A percentile compares a stretch with the other conserved stretches of the same genome.
Conservation (phyloP, 2,888 invertebrate species). For the Zygothrica quintamaculata region DNA sequence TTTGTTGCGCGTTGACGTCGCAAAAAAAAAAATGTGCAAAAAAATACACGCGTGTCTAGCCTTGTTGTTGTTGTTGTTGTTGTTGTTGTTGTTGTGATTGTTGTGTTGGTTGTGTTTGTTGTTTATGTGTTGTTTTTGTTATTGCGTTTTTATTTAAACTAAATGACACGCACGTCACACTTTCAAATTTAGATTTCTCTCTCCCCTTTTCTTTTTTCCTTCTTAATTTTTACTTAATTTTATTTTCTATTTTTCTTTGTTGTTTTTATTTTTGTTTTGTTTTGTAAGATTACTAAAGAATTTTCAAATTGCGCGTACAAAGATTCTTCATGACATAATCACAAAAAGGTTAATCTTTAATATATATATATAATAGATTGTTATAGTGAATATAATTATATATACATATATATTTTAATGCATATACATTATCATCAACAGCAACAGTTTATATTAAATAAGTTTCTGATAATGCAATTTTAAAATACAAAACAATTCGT, state of each 20-base stretch:
- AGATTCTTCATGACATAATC: constrained; percentile 70
- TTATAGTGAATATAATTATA: background rate
- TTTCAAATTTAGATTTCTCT: constrained; percentile 27
- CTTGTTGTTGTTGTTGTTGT: constrained; percentile 29
- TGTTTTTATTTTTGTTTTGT: constrained; percentile 15
- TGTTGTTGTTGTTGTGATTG: constrained; percentile 19
- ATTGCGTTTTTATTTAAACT: constrained; percentile 34
- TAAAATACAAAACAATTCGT: constrained; percentile 26
- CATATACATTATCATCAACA: constrained; percentile 28
- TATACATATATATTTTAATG: too few relatives aligned
- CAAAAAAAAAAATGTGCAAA: constrained; percentile 52
- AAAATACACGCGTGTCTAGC: constrained; percentile 47
- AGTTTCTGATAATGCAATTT: constrained; percentile 42
- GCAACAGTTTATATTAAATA: constrained; percentile 33
- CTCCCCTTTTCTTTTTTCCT: constrained; percentile 1
- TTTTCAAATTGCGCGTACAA: constrained; percentile 29
- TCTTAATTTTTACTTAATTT: constrained; percentile 8
- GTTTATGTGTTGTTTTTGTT: constrained; percentile 21
- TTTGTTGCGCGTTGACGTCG: constrained; percentile 18
- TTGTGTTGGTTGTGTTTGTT: constrained; percentile 20
- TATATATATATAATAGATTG: background rate
- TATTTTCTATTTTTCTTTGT: too few relatives aligned
- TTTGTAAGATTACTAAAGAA: constrained; percentile 23
- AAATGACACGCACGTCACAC: constrained; percentile 35
- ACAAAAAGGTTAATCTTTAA: constrained; percentile 33